These are phyloP conservation scores for Tonatia bakeri DNA, from an alignment of 2,113 vertebrate genomes.

Conservation along the genomic window DNA sequence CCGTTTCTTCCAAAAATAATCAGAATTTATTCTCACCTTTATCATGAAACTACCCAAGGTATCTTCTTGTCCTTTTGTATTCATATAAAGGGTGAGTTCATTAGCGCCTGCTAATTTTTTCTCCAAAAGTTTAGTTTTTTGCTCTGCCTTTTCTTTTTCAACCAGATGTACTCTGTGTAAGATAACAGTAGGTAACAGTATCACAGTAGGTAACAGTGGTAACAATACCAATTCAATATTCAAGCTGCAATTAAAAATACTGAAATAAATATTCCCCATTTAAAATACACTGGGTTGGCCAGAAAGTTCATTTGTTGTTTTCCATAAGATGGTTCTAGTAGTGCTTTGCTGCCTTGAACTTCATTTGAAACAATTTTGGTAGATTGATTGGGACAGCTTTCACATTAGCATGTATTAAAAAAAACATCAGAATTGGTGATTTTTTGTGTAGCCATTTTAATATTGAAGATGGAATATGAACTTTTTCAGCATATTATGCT, in stretches of 20 bases:
- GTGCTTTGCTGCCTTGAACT: too few species aligned
- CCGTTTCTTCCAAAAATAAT: conserved; percentile 11
- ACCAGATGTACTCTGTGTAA: conserved; percentile 60
- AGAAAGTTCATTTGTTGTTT: too few species aligned
- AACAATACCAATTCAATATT: background rate
- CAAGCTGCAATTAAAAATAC: background rate
- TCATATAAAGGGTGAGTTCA: conserved; percentile 48
- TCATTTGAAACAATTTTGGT: too few species aligned
- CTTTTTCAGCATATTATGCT: too few species aligned
- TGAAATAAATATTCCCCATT: background rate
- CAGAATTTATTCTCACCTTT: conserved; percentile 64
- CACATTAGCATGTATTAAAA: too few species aligned
- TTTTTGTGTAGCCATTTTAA: too few species aligned
- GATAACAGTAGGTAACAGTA: background rate
- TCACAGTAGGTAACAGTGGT: too few species aligned
- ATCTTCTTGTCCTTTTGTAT: conserved; percentile 58
- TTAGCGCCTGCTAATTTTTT: conserved; percentile 52
- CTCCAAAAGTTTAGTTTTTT: conserved; percentile 58
- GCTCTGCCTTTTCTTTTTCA: conserved; percentile 67
- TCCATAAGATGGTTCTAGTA: too few species aligned
- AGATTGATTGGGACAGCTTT: too few species aligned
- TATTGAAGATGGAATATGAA: too few species aligned
- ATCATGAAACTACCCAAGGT: conserved; percentile 62
- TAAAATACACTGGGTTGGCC: background rate
- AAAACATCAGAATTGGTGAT: too few species aligned